Conservation (phyloP, 1,140 invertebrate species). For the Manduca sexta region DNA sequence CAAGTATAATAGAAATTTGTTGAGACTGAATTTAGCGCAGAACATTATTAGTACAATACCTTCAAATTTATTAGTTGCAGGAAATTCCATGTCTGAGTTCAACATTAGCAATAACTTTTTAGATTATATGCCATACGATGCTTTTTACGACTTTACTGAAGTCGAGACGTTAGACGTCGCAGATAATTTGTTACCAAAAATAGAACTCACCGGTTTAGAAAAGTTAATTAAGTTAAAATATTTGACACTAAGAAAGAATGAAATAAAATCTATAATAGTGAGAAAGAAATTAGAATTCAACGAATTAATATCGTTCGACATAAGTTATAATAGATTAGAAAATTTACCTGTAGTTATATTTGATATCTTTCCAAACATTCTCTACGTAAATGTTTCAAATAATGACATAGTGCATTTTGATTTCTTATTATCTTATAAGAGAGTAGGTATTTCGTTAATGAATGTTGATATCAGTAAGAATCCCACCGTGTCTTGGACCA, state of each 20-base stretch:
- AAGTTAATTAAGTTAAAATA: constrained; percentile 53
- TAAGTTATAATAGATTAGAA: constrained; percentile 60
- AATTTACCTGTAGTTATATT: constrained; percentile 46
- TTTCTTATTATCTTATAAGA: constrained; percentile 49
- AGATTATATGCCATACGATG: constrained; percentile 56
- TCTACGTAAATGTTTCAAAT: constrained; percentile 59
- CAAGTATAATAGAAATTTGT: constrained; percentile 52
- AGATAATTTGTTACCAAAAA: constrained; percentile 57
- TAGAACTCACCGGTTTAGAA: constrained; percentile 59
- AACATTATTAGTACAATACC: constrained; percentile 60
- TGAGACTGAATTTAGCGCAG: constrained; percentile 58
- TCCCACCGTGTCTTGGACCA: constrained; percentile 45
- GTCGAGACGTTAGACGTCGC: constrained; percentile 57
- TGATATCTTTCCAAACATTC: constrained; percentile 58
- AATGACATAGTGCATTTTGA: constrained; percentile 56
- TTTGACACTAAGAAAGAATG: constrained; percentile 59
- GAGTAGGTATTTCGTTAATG: constrained; percentile 38
- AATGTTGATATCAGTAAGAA: constrained; percentile 63
- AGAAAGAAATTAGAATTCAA: constrained; percentile 47
- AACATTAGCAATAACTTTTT: constrained; percentile 66
- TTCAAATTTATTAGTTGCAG: constrained; percentile 38
- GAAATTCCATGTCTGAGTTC: constrained; percentile 52
- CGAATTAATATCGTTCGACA: constrained; percentile 47
- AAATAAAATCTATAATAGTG: constrained; percentile 52
- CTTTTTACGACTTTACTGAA: constrained; percentile 52